Percentiles rank a stretch among this genome's conserved stretches.
Conservation (phyloP, 1,140 invertebrate genomes). For the Scaptomyza hsui region DNA sequence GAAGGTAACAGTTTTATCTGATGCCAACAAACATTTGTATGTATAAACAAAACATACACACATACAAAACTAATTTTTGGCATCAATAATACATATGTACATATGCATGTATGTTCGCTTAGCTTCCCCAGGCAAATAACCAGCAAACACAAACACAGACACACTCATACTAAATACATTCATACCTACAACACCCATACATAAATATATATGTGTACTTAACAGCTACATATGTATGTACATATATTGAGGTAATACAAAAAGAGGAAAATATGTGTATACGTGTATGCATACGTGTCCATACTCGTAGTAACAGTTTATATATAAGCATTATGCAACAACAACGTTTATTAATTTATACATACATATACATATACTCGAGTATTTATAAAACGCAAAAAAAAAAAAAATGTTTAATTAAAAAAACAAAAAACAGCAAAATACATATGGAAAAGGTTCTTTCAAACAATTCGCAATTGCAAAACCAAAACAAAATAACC, state of each 20-base stretch:
- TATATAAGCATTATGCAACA: slow-evolving; percentile 61
- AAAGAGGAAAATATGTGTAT: slow-evolving; percentile 31
- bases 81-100: slow-evolving; percentile 15
- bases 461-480: slow-evolving; percentile 40
- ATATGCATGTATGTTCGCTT: slow-evolving; percentile 63
- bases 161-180: slow-evolving; percentile 10
- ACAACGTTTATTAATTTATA: slow-evolving; percentile 62
- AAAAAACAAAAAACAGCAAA: slow-evolving; percentile 56
- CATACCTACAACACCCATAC: slow-evolving; percentile 11
- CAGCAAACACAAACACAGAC: slow-evolving; percentile 25
- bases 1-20: slow-evolving; percentile 33
- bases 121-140: slow-evolving; percentile 13
- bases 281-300: slow-evolving; percentile 56
- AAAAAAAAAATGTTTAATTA: slow-evolving; percentile 17
- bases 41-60: slow-evolving; percentile 26
- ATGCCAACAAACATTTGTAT: slow-evolving; percentile 34
- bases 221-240: slow-evolving; percentile 31
- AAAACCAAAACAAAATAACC: slow-evolving; percentile 25
- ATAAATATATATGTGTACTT: slow-evolving; percentile 13
- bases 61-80: slow-evolving; percentile 1
- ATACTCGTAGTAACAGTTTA: slow-evolving; percentile 66
- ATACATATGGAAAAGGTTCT: slow-evolving; percentile 62
- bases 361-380: slow-evolving; percentile 40
- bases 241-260: slow-evolving; percentile 41
- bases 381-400: slow-evolving; percentile 57